Base-by-base conservation (phyloP, 2,113 vertebrate genomes). In the Phyllostomus hastatus region DNA sequence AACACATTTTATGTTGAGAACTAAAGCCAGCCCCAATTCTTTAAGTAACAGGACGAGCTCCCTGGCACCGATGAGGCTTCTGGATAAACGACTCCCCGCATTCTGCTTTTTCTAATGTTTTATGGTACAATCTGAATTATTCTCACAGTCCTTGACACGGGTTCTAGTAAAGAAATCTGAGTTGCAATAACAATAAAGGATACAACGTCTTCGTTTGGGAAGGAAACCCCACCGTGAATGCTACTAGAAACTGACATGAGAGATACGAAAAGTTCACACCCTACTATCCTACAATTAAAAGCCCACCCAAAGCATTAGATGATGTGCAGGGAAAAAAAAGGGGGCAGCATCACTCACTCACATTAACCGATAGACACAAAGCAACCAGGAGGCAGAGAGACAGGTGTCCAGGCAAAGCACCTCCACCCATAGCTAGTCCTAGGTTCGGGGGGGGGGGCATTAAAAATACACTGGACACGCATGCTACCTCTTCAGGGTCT, bases 401-500 rank as follows among this genome's bases (percentile, higher is more conserved):
- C 16, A 85, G 38, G 15, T 19, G n/a, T 33, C 59, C 16, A 24
- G 28, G 38, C 28, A 10, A 7, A 50, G 20, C 43, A 7, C 57
- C 66, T 7, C 41, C 46, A 19, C 46, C 54, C 72, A 19, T 5
- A 38, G 17, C 50, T 4, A 6, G 16, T 9, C 59, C 10, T 3
- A 10, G 15, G 52, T 20, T n/a, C n/a, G 26, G 38, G 15, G 48
- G 12, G 14, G 48, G 48, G 48, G 12, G 22, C 2, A 50, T 14
- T 43, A 31, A 15, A 61, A 92, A 80, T 5, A 78, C 76, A 19
- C 8, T 2, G 28, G 15, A 38, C 43, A 10, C 0, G 0, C 0
- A 0, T 66, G 26, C 22, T 98, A 99, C 99, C 99, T 99, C 98
- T 99, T 99, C 97, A 99, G 96, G 0, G 99, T 99, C 28, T 99